These are phyloP conservation scores for Cydia fagiglandana DNA, from an alignment of 1,140 invertebrate genomes.

Conservation along the genomic window DNA sequence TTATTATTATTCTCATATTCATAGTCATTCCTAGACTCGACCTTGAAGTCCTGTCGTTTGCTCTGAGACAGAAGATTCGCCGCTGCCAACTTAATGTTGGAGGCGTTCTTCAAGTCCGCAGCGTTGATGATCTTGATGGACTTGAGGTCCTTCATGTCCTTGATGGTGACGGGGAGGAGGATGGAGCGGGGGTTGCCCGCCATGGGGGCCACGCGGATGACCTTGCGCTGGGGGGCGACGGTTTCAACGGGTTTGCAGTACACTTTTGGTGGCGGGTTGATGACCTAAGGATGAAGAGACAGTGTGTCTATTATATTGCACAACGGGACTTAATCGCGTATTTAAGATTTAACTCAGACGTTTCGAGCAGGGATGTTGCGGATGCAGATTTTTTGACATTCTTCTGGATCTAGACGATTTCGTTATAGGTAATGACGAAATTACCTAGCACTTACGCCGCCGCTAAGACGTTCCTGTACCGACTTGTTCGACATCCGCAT, in stretches of 20 bases:
- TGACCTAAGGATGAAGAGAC: conserved; percentile 40
- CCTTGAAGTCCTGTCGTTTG: conserved; percentile 68
- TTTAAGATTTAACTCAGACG: too few relatives aligned
- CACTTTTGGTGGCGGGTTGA: conserved; percentile 66
- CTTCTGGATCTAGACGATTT: too few relatives aligned
- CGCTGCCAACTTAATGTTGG: conserved; percentile 78
- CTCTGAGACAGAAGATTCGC: conserved; percentile 74
- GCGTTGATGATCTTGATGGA: conserved; percentile 87
- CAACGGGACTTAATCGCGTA: too few relatives aligned
- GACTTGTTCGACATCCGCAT: too few relatives aligned
- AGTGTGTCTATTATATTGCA: background rate
- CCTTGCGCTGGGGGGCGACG: conserved; percentile 73
- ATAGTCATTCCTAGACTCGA: conserved; percentile 59
- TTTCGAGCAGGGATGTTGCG: too few relatives aligned
- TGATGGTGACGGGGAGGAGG: conserved; percentile 83
- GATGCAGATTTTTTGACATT: too few relatives aligned
- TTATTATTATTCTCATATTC: conserved; percentile 65
- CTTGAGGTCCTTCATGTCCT: conserved; percentile 84
- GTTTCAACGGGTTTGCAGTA: conserved; percentile 70
- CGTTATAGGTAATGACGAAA: too few relatives aligned
- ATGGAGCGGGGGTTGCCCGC: conserved; percentile 83
- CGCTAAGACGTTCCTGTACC: too few relatives aligned
- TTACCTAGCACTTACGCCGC: too few relatives aligned
- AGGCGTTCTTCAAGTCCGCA: conserved; percentile 77
- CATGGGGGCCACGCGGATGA: conserved; percentile 80